Evolutionary conservation across 1,140 invertebrate species (phyloP).

Genomic region (Lethrus apterus): DNA sequence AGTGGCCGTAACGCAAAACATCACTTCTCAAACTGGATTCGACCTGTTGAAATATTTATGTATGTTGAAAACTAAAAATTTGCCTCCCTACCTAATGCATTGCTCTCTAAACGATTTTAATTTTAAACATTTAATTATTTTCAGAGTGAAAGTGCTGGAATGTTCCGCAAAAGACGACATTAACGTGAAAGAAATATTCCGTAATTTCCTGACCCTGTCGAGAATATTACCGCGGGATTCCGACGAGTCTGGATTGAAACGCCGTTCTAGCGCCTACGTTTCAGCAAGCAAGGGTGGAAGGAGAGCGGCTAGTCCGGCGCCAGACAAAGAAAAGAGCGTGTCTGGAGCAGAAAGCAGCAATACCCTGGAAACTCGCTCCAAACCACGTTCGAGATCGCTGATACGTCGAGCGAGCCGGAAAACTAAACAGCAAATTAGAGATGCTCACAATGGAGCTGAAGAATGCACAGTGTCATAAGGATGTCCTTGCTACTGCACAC

Average conservation of each 20-base stretch:
- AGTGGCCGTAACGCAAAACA: too few relatives aligned
- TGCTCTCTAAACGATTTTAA: too few relatives aligned
- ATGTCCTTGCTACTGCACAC: too few relatives aligned
- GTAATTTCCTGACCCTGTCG: conserved; percentile 61
- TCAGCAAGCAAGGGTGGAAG: conserved; percentile 50
- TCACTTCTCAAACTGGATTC: too few relatives aligned
- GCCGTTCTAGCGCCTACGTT: conserved; percentile 67
- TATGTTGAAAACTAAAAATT: too few relatives aligned
- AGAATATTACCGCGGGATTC: conserved; percentile 53
- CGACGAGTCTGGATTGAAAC: conserved; percentile 55
- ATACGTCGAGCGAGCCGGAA: conserved; percentile 72
- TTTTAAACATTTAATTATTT: too few relatives aligned
- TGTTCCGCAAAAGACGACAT: conserved; percentile 75
- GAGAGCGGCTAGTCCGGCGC: conserved; percentile 35
- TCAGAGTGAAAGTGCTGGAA: conserved; percentile 67
- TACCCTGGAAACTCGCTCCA: conserved; percentile 42
- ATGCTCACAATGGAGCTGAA: conserved; percentile 52
- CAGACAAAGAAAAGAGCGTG: conserved; percentile 38
- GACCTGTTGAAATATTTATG: too few relatives aligned
- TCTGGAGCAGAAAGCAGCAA: conserved; percentile 27
- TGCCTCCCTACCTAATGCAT: too few relatives aligned
- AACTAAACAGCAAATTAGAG: conserved; percentile 69
- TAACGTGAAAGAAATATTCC: conserved; percentile 70
- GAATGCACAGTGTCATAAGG: conserved; percentile 67
- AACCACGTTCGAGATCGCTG: conserved; percentile 65